phyloP scores from a whole-genome alignment of 2,888 invertebrate genomes.

The Ennomos quercinarius region DNA sequence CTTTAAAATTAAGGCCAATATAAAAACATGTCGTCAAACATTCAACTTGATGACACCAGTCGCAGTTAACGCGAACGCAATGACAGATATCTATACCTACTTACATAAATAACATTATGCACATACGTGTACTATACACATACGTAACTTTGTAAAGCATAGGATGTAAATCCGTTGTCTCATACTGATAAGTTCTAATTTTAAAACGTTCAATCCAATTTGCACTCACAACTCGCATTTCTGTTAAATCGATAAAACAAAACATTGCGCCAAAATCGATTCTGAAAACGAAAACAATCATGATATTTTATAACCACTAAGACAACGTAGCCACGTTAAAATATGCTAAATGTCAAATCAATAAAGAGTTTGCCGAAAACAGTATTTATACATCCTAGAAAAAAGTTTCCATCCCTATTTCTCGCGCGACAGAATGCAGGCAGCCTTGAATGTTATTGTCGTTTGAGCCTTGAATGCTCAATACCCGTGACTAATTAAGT shows the following conservation, averaged over 20 bases:
- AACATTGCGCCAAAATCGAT: slow-evolving; percentile 13
- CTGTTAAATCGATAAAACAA: slow-evolving; percentile 27
- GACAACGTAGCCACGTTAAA: too few species aligned
- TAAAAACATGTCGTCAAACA: slow-evolving; percentile 3
- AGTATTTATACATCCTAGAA: not conserved
- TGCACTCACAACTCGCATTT: not conserved
- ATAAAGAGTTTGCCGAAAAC: not conserved
- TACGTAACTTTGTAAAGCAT: not conserved
- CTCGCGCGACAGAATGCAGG: not conserved
- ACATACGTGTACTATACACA: not conserved
- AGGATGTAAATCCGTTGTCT: not conserved
- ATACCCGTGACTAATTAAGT: slow-evolving; percentile 20
- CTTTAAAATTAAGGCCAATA: not conserved
- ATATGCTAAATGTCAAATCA: not conserved
- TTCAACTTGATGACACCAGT: slow-evolving; percentile 1
- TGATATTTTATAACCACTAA: slow-evolving; percentile 3
- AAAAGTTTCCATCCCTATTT: not conserved
- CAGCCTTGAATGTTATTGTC: slow-evolving; percentile 19
- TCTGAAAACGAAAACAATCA: not conserved
- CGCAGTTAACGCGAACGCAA: slow-evolving; percentile 2
- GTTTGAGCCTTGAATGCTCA: slow-evolving; percentile 10
- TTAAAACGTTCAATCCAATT: slow-evolving; percentile 2
- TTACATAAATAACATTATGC: not conserved
- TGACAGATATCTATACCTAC: not conserved
- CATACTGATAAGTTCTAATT: slow-evolving; percentile 10